Evolutionary conservation across 2,113 vertebrate species (phyloP).

Genomic region (Pica pica): DNA sequence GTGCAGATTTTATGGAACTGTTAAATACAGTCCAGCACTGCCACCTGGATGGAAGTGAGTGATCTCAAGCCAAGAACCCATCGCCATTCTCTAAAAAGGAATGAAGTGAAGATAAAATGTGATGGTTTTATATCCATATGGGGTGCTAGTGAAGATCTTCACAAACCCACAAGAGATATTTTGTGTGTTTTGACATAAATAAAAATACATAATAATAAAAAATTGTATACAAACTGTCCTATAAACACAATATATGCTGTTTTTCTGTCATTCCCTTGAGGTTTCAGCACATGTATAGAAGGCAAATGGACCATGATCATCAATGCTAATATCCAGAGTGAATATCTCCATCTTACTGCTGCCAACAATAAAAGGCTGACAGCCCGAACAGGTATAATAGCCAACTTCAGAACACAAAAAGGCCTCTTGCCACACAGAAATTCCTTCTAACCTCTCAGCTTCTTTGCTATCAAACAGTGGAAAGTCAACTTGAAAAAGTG

Average conservation of each 20-base stretch:
- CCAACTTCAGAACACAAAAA: background rate
- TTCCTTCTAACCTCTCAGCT: background rate
- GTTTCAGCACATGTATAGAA: background rate
- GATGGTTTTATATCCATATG: background rate
- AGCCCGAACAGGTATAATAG: background rate
- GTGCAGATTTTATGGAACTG: background rate
- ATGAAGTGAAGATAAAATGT: background rate
- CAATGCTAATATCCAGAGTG: background rate
- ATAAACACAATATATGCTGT: background rate
- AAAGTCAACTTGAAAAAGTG: background rate
- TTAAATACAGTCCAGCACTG: background rate
- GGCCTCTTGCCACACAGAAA: background rate
- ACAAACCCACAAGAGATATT: background rate
- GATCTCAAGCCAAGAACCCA: background rate
- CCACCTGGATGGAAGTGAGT: background rate
- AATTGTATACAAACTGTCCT: background rate
- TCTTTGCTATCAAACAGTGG: background rate
- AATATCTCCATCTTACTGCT: slow-evolving; percentile 10
- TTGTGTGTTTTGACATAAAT: background rate
- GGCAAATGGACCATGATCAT: background rate
- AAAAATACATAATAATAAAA: background rate
- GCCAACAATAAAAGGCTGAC: background rate
- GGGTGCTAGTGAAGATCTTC: background rate
- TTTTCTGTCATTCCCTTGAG: background rate
- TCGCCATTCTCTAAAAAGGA: rapidly evolving